These are phyloP conservation scores for Neolamprologus kungweensis DNA, from an alignment of 2,113 vertebrate species.

Conservation along the genomic window DNA sequence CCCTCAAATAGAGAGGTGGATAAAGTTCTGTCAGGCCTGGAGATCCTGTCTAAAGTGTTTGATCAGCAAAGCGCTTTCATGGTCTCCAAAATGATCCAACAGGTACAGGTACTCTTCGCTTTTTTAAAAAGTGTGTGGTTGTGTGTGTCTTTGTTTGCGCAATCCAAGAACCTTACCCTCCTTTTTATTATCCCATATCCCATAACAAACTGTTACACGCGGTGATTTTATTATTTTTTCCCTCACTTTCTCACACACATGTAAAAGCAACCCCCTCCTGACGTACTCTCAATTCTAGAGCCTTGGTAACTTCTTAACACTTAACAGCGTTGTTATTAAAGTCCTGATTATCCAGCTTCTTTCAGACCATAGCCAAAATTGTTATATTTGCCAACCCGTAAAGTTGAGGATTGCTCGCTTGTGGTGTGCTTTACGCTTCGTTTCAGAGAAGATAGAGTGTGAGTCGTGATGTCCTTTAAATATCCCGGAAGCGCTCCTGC, in stretches of 20 bases:
- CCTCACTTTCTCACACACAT: not conserved
- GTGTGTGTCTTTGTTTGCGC: not conserved
- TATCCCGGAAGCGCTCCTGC: not conserved
- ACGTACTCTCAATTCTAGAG: not conserved
- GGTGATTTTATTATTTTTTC: not conserved
- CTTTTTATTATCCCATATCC: not conserved
- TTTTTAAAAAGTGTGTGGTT: not conserved
- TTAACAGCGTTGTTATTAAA: not conserved
- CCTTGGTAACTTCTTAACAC: not conserved
- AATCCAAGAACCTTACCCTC: not conserved
- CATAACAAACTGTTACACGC: not conserved
- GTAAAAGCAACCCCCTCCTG: not conserved
- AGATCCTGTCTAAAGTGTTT: conserved; percentile 94
- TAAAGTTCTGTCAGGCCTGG: conserved; percentile 88
- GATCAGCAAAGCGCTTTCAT: conserved; percentile 92
- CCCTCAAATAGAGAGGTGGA: conserved; percentile 81
- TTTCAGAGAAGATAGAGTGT: not conserved
- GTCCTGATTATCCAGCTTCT: not conserved
- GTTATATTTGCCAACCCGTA: not conserved
- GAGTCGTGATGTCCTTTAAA: not conserved
- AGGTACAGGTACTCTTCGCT: conserved; percentile 82
- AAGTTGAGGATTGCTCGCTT: not conserved
- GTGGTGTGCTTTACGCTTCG: not conserved
- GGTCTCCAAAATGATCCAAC: conserved; percentile 89
- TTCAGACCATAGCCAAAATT: not conserved